Conservation (phyloP, 2,888 invertebrate genomes). For the Orthonevra nobilis region DNA sequence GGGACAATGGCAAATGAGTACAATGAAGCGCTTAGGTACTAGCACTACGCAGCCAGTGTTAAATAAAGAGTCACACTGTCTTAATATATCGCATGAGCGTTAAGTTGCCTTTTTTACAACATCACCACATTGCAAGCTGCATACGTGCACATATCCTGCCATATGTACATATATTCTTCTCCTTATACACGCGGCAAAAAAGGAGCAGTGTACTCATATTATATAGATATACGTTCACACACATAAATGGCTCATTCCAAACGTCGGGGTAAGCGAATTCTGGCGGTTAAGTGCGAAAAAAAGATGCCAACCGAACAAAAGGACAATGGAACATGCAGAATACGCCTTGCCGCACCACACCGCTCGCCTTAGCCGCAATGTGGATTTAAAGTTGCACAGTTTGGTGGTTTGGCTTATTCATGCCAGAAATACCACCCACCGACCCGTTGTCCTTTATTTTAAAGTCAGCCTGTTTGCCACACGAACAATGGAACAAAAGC, state of each 20-base stretch:
- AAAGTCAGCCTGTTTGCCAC: slow-evolving; percentile 50
- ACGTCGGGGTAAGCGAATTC: slow-evolving; percentile 69
- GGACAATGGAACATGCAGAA: slow-evolving; percentile 53
- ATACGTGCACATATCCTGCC: slow-evolving; percentile 34
- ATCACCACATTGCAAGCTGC: slow-evolving; percentile 49
- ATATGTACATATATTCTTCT: slow-evolving; percentile 47
- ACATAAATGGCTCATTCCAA: slow-evolving; percentile 45
- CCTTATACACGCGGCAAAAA: slow-evolving; percentile 42
- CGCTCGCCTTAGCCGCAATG: slow-evolving; percentile 58
- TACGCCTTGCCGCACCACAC: neutral
- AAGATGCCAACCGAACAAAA: slow-evolving; percentile 68
- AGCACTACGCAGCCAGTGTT: slow-evolving; percentile 30
- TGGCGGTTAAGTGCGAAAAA: slow-evolving; percentile 70
- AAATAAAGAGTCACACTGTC: neutral
- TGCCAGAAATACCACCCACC: neutral
- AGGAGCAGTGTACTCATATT: neutral
- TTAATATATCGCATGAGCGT: slow-evolving; percentile 14
- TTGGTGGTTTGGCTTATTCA: slow-evolving; percentile 49
- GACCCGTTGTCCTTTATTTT: slow-evolving; percentile 46
- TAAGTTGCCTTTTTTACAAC: slow-evolving; percentile 59
- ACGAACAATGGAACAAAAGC: slow-evolving; percentile 66
- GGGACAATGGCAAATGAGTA: slow-evolving; percentile 56
- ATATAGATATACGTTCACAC: slow-evolving; percentile 8
- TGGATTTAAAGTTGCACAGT: slow-evolving; percentile 69
- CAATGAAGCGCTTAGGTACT: too few relatives aligned